These are phyloP conservation scores for Herpetotheres cachinnans DNA, from an alignment of 2,113 vertebrate genomes.

Conservation along the genomic window DNA sequence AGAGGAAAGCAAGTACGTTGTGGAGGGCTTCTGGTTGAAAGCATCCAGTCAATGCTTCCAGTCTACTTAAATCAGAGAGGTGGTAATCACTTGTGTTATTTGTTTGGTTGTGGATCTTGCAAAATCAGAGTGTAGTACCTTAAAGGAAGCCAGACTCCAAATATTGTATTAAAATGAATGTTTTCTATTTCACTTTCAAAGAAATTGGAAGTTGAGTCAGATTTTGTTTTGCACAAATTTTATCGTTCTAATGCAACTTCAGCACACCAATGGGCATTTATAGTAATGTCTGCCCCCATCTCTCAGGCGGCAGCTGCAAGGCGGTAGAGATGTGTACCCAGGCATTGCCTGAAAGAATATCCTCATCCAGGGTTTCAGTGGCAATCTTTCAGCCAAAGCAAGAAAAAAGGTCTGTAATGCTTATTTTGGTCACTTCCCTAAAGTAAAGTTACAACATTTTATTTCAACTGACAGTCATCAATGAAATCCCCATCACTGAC, in stretches of 20 bases:
- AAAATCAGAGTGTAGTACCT: background rate
- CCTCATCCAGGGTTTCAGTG: background rate
- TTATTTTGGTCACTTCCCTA: background rate
- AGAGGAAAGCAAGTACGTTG: background rate
- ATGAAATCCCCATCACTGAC: background rate
- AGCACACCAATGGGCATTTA: background rate
- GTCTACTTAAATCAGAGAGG: background rate
- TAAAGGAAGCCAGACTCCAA: background rate
- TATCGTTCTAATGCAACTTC: background rate
- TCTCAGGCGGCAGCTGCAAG: background rate
- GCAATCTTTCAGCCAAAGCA: background rate
- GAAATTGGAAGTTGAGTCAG: background rate
- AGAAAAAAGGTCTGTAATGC: background rate
- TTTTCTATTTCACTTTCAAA: background rate
- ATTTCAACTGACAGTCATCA: background rate
- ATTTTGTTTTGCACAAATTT: background rate
- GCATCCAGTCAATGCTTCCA: background rate
- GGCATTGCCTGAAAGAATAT: background rate
- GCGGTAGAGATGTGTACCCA: background rate
- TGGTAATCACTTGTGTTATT: background rate
- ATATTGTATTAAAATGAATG: background rate
- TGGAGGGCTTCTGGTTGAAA: background rate
- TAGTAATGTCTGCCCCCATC: background rate
- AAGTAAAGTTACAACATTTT: background rate
- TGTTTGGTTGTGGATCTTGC: background rate